phyloP scores from a whole-genome alignment of 2,888 invertebrate genomes.

The Iphiclides podalirius region DNA sequence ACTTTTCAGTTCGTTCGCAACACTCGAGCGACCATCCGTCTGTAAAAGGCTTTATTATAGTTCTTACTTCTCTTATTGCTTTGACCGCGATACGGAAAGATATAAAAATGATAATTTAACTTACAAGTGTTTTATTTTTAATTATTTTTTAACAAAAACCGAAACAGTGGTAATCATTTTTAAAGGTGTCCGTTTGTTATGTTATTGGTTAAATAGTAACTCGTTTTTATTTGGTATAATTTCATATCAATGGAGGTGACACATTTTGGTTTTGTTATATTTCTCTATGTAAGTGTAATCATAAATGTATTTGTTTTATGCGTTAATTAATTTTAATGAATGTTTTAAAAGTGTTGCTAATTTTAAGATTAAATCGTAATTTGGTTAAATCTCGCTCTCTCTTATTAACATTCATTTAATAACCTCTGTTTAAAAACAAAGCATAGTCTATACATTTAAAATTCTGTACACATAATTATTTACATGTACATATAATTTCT shows the following conservation, averaged over 20 bases:
- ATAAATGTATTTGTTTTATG: no score
- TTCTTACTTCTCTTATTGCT: not conserved
- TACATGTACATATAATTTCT: no score
- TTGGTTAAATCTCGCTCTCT: no score
- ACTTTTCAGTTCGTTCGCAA: slow-evolving; percentile 1
- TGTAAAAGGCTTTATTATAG: slow-evolving; percentile 5
- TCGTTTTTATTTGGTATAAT: not conserved
- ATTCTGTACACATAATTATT: no score
- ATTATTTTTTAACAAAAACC: not conserved
- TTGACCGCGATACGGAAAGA: slow-evolving; percentile 1
- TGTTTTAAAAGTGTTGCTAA: not conserved
- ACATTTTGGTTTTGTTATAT: slow-evolving; percentile 32
- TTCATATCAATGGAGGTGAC: slow-evolving; percentile 22
- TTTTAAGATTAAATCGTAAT: not conserved
- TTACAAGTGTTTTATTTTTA: not conserved
- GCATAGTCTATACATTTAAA: no score
- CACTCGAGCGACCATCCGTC: slow-evolving; percentile 5
- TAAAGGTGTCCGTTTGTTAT: not conserved
- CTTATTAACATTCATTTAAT: no score
- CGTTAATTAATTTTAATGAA: no score
- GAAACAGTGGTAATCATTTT: not conserved
- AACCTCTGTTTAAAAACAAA: no score
- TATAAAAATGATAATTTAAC: slow-evolving; percentile 5
- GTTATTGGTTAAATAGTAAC: not conserved
- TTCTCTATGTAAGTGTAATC: slow-evolving; percentile 41